Conservation (phyloP, 2,113 vertebrate species). For the Toxotes chatareus region DNA sequence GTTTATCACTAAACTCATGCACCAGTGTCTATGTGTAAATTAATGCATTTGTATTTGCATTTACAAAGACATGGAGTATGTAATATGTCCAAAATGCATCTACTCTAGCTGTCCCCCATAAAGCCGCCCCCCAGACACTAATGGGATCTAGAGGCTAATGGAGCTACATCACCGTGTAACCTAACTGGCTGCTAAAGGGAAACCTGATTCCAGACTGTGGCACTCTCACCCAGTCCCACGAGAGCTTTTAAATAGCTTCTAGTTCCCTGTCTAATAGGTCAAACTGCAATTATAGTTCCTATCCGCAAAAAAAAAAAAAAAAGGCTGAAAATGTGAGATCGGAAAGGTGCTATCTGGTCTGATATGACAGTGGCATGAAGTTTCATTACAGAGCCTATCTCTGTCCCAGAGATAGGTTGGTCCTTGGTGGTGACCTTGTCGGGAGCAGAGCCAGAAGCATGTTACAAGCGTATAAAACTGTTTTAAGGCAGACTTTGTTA, state of each 20-base stretch:
- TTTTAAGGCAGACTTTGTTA: slow-evolving; percentile 57
- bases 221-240: slow-evolving; percentile 50
- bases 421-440: slow-evolving; percentile 72
- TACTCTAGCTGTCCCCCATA: neutral
- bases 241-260: slow-evolving; percentile 74
- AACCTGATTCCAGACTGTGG: slow-evolving; percentile 61
- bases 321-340: slow-evolving; percentile 36
- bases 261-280: slow-evolving; percentile 68
- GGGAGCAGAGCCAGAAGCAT: slow-evolving; percentile 39
- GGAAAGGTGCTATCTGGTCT: slow-evolving; percentile 55
- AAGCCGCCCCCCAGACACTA: slow-evolving; percentile 19
- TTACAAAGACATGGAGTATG: neutral
- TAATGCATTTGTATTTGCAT: neutral
- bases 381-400: slow-evolving; percentile 73
- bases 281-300: slow-evolving; percentile 72
- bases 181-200: slow-evolving; percentile 40
- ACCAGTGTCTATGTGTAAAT: neutral
- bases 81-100: slow-evolving; percentile 2
- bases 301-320: slow-evolving; percentile 20
- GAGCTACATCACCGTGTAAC: slow-evolving; percentile 26
- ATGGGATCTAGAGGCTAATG: slow-evolving; percentile 56
- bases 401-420: slow-evolving; percentile 51
- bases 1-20: slow-evolving; percentile 43
- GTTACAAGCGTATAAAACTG: slow-evolving; percentile 50
- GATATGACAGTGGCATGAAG: slow-evolving; percentile 54